Evolutionary conservation across 2,888 invertebrate species (phyloP), one percentile per base, ranked within the genome.

Genomic region (Syrphus vitripennis): DNA sequence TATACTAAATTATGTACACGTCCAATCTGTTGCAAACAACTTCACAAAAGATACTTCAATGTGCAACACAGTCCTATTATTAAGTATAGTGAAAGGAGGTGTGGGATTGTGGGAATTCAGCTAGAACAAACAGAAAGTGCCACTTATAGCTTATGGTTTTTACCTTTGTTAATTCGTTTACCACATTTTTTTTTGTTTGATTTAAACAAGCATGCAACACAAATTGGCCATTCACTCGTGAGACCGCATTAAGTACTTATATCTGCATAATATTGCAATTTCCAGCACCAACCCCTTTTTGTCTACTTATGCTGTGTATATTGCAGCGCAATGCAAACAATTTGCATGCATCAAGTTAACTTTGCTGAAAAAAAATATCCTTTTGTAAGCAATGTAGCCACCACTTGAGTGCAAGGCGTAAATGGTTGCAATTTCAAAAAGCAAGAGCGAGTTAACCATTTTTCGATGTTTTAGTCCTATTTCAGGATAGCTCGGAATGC

Each of bases 161-260:
- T 57, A 71, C 40, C 59, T 77, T 77, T 74, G 57, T 77, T 63
- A 82, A 82, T 82, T 77, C 61, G 53, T 55, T 74, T 42, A 65
- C 29, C 34, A 37, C 61, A 78, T 76, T 48, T 29, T 42, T 21
- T 37, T 29, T 70, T 42, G 16, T 45, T 65, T 57, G 34, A 48
- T 65, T 83, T 65, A 24, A 72, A 67, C 24, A 37, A 34, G 48
- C 29, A 57, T 24, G 24, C 55, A 31, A 70, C 31, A 70, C 50
- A 83, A 70, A 55, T 65, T 57, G 70, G 57, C 57, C 67, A 42
- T 29, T 69, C 63, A 72, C 48, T 65, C 40, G 50, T 63, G 24
- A 50, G 31, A 74, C 77, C 40, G 37, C 72, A 78, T 72, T 76
- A 81, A 72, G 71, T 48, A 72, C 70, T 72, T 71, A 75, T 57